A percentile compares a stretch with the other conserved stretches of the same genome.
Conservation (phyloP, 1,140 invertebrate genomes). For the Brachionus manjavacas region DNA sequence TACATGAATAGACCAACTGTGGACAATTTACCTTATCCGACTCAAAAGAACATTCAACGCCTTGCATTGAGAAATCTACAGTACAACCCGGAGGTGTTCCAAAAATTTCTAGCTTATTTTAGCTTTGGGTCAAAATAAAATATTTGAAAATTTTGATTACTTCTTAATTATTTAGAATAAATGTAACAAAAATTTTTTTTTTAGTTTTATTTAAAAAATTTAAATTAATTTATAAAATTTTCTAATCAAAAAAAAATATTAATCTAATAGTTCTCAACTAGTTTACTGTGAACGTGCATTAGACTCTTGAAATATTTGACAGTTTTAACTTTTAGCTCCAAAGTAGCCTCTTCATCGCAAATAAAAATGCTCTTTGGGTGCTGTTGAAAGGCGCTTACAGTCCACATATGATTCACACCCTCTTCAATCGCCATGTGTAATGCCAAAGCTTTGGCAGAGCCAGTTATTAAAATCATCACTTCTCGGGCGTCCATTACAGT, state of each 20-base stretch:
- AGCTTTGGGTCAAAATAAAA: background rate
- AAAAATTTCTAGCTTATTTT: conserved; percentile 35
- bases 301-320: conserved; percentile 97
- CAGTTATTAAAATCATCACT: conserved; percentile 82
- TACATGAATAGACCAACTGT: conserved; percentile 36
- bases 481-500: conserved; percentile 98
- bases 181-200: background rate
- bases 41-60: conserved; percentile 38
- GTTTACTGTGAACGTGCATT: conserved; percentile 58
- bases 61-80: conserved; percentile 10
- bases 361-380: conserved; percentile 77
- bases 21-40: conserved; percentile 14
- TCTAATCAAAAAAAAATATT: background rate
- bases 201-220: background rate
- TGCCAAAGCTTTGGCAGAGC: conserved; percentile 91
- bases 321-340: conserved; percentile 93
- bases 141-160: background rate
- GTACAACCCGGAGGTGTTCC: conserved; percentile 21
- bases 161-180: background rate
- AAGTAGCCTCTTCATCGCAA: conserved; percentile 94
- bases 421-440: conserved; percentile 93
- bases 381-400: conserved; percentile 92
- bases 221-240: background rate
- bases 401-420: conserved; percentile 99
- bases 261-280: conserved; percentile 50